Evolutionary conservation across 2,888 invertebrate species (phyloP).

Genomic region (Nymphalis polychloros): DNA sequence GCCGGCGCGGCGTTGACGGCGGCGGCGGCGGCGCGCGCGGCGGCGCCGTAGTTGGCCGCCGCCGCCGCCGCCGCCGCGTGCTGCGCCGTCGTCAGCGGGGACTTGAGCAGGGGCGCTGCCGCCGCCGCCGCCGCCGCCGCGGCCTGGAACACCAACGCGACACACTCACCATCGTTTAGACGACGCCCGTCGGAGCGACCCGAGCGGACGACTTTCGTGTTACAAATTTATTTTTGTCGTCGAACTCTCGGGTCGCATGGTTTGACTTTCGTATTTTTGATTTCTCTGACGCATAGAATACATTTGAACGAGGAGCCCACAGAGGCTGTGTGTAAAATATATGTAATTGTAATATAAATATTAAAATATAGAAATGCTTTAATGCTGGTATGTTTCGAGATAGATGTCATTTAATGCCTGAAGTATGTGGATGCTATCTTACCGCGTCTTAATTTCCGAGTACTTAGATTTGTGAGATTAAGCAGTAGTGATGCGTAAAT

Average conservation of each 20-base stretch:
- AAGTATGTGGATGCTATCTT: conserved; percentile 37
- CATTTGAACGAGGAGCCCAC: conserved; percentile 68
- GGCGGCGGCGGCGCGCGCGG: conserved; percentile 90
- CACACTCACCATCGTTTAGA: neutral
- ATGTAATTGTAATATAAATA: neutral
- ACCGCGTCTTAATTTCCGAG: conserved; percentile 36
- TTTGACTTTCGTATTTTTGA: neutral
- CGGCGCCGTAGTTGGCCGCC: conserved; percentile 92
- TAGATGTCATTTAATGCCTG: conserved; percentile 6
- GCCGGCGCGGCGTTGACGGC: conserved; percentile 85
- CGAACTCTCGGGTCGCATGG: neutral
- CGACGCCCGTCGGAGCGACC: neutral
- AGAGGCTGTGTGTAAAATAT: conserved; percentile 43
- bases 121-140: conserved; percentile 87
- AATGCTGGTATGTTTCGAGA: conserved; percentile 10
- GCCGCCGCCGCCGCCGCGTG: conserved; percentile 94
- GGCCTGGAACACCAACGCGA: conserved; percentile 64
- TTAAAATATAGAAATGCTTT: neutral
- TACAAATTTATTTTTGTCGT: neutral
- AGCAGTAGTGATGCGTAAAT: conserved; percentile 59
- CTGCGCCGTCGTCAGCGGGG: conserved; percentile 91
- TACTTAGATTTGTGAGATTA: conserved; percentile 46
- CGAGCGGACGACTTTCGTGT: too few relatives aligned
- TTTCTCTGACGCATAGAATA: neutral
- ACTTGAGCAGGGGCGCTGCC: conserved; percentile 90